Base-by-base conservation (phyloP, 1,140 invertebrate species). In the Eumaeus atala region DNA sequence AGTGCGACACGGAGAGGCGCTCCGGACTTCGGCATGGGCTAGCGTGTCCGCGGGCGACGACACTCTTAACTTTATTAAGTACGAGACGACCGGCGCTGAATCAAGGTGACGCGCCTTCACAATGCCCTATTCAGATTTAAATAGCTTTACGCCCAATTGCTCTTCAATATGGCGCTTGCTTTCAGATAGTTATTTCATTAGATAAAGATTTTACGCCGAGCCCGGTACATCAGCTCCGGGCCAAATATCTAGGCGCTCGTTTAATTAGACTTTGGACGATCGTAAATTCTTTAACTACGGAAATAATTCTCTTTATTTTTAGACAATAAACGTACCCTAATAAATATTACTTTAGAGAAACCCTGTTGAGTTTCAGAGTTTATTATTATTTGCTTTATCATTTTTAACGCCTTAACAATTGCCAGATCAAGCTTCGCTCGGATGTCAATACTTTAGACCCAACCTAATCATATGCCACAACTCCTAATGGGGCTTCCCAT, bases 121-220 rank as follows among this genome's bases (percentile, higher is more conserved):
- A 87, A 87, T 85, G 61, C 77, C 64, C 80, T 81, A 85, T 85
- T 87, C 84, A 87, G 70, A 84, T 87, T 87, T 84, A 84, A 87
- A 87, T 87, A 84, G 80, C 84, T 87, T 84, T 72, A 87, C 82
- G 74, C 84, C 72, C 81, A 87, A 84, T 87, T 87, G 78, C 80
- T 60, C 79, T 77, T 87, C 81, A 87, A 87, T 87, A 77, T 73
- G 74, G 69, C 75, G 64, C 65, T 66, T 72, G 68, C 72, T 73
- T 70, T 67, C 59, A 70, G 62, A 76, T 83, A 86, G 81, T 83
- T 83, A 83, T 81, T 78, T 84, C 74, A 83, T 82, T 82, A 78
- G 77, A 77, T 74, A 80, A 77, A 76, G 75, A 79, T 80, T 75
- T 73, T 49, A 63, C 40, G 42, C 14, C 12, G 10, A 61, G 40